Evolutionary conservation across 2,113 vertebrate species (phyloP).

Genomic region (Orthochromis malagaraziensis): DNA sequence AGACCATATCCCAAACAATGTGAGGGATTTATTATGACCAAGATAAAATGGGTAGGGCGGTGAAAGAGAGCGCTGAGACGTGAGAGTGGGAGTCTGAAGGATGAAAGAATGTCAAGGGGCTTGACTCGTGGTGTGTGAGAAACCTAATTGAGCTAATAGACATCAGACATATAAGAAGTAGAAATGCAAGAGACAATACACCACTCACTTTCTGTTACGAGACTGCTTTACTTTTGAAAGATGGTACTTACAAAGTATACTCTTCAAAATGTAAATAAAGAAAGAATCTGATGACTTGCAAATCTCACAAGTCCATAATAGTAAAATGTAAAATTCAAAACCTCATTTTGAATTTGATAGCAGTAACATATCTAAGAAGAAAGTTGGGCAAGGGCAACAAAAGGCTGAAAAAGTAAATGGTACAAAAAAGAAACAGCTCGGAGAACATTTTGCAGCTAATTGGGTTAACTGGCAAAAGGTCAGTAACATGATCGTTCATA

Average conservation of each 20-base stretch:
- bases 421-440: neutral
- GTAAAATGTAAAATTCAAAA: neutral
- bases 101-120: slow-evolving; percentile 1
- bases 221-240: neutral
- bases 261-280: neutral
- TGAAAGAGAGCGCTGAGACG: neutral
- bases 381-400: neutral
- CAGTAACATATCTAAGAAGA: neutral
- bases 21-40: neutral
- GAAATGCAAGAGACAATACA: neutral
- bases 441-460: neutral
- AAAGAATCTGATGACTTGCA: neutral
- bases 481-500: neutral
- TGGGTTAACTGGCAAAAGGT: neutral
- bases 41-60: neutral
- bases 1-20: neutral
- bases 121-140: slow-evolving; percentile 6
- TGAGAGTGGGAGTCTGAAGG: neutral
- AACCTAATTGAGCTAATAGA: slow-evolving; percentile 36
- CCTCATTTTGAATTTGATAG: neutral
- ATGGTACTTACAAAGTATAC: neutral
- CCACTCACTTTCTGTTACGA: neutral
- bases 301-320: neutral
- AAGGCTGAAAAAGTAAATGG: neutral
- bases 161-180: neutral